These are phyloP conservation scores for Erythrocercus mccallii DNA, from an alignment of 2,113 vertebrate species.

Conservation along the genomic window DNA sequence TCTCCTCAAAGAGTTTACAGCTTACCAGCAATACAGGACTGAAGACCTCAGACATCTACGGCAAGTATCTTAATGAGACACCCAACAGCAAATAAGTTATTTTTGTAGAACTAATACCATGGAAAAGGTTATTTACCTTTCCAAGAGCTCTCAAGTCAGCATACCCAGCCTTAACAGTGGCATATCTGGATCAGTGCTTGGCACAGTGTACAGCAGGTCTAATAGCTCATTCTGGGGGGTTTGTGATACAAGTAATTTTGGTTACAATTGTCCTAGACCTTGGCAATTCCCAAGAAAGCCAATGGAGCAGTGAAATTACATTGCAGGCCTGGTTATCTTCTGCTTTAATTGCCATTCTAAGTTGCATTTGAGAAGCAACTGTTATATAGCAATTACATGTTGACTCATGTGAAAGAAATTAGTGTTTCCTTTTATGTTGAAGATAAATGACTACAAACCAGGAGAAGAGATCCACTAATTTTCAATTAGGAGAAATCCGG, in stretches of 20 bases:
- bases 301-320: neutral
- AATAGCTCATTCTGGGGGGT: neutral
- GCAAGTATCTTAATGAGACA: neutral
- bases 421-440: neutral
- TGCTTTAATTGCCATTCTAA: neutral
- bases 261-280: neutral
- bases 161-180: rapidly evolving
- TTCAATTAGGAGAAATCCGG: neutral
- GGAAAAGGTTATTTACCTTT: neutral
- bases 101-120: neutral
- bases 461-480: neutral
- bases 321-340: neutral
- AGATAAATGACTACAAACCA: neutral
- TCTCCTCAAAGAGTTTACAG: neutral
- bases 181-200: neutral
- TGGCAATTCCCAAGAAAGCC: neutral
- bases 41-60: neutral
- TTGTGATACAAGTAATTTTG: neutral
- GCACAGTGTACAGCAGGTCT: neutral
- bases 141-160: neutral
- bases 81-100: neutral
- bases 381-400: rapidly evolving
- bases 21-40: neutral
- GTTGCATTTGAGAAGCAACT: neutral
- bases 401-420: neutral